These are phyloP conservation scores for Mythimna ferrago DNA, from an alignment of 2,888 invertebrate genomes.

Conservation along the genomic window DNA sequence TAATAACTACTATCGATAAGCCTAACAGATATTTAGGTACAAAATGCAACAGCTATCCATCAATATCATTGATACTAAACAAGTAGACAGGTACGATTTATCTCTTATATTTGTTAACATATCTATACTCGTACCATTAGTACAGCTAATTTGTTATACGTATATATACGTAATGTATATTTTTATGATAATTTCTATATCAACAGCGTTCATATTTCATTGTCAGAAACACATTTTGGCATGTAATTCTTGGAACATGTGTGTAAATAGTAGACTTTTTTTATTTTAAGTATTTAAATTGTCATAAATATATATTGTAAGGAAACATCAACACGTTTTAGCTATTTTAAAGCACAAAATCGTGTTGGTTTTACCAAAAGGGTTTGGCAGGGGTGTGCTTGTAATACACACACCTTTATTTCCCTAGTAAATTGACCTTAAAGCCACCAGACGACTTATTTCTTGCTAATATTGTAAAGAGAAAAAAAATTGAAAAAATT, in stretches of 20 bases:
- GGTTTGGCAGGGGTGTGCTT: not conserved
- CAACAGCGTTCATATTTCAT: conserved; percentile 4
- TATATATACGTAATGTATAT: not conserved
- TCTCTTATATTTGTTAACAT: conserved; percentile 14
- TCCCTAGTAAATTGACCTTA: no score
- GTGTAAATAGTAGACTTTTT: not conserved
- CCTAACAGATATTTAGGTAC: not conserved
- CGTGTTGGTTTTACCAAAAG: no score
- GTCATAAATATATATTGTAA: not conserved
- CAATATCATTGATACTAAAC: conserved; percentile 31
- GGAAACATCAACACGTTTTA: not conserved
- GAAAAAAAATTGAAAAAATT: no score
- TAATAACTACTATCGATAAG: not conserved
- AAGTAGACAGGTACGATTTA: conserved; percentile 29
- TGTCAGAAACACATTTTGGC: conserved; percentile 10
- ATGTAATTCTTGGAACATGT: not conserved
- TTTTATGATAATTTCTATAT: conserved; percentile 11
- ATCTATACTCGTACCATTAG: conserved; percentile 33
- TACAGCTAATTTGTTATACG: conserved; percentile 26
- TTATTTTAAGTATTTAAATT: not conserved
- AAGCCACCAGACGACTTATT: no score
- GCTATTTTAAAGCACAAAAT: not conserved
- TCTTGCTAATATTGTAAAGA: no score
- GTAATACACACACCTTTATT: not conserved
- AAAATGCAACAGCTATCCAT: not conserved